Evolutionary conservation across 2,797 vertebrate genomes (phyloP), one percentile per base, ranked within the genome.

Genomic region (Pelochelys cantorii): DNA sequence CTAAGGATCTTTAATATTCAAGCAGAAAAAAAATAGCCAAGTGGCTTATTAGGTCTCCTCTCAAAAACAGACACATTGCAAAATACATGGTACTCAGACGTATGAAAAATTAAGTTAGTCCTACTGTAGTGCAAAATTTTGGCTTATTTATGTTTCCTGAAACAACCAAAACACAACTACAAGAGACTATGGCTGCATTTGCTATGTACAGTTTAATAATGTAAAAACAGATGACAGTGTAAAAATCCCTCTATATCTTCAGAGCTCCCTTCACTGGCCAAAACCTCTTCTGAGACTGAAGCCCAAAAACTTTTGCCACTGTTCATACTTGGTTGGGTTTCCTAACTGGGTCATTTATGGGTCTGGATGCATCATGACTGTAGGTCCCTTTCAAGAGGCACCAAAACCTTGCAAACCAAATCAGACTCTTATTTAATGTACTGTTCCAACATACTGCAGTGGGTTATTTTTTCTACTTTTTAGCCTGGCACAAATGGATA

Each of bases 191-290:
- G 5, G 60, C 77, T 31, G 20, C 68, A 25, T 90, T 93, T 94
- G 74, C 87, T 89, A 65, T 2, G 7, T 82, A 54, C 12, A 4
- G 0, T 78, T 3, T 81, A 54, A 80, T 81, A 86, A 23, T 53
- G 34, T 81, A n/a, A 54, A 77, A 74, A 4, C 82, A 29, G 7
- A 85, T 87, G 82, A 59, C 18, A 29, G 85, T 85, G 87, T 68
- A 89, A 94, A 97, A 91, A 75, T 79, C 20, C 14, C 60, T 12
- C 85, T 59, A 17, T 85, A 20, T 2, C 86, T 81, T 18, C 11
- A 5, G 62, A 34, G 17, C 17, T 68, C 62, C 62, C 17, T n/a
- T 34, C 62, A 18, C 15, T 68, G 65, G 65, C n/a, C n/a, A 20
- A 68, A 68, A 31, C 29, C 60, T 60, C 57, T 60, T 23, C 57